These are phyloP conservation scores for Automeris io DNA, from an alignment of 2,888 invertebrate species.

Conservation along the genomic window DNA sequence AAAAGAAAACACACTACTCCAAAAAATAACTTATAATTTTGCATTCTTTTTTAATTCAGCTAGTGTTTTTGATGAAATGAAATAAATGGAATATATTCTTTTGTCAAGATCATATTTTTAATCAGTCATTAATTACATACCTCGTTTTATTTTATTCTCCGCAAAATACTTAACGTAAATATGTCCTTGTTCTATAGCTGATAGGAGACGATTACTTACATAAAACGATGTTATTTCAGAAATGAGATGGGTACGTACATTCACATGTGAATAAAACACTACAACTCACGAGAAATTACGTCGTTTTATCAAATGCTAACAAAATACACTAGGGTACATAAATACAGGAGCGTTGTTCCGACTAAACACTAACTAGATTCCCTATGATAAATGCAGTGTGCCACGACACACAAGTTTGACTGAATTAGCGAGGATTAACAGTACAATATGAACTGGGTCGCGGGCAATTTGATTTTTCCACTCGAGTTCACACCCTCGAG, in stretches of 20 bases:
- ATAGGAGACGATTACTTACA: neutral
- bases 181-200: too few relatives aligned
- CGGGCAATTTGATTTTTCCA: constrained; percentile 36
- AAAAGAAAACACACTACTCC: too few relatives aligned
- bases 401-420: constrained; percentile 30
- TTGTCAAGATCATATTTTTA: too few relatives aligned
- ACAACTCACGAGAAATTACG: neutral
- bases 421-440: constrained; percentile 47
- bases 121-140: too few relatives aligned
- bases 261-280: constrained; percentile 4
- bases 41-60: too few relatives aligned
- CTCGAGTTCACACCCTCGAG: constrained; percentile 1
- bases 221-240: neutral
- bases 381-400: constrained; percentile 30
- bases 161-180: too few relatives aligned
- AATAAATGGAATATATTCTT: too few relatives aligned
- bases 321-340: neutral
- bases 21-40: too few relatives aligned
- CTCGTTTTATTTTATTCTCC: too few relatives aligned
- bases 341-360: constrained; percentile 18
- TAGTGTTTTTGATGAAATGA: too few relatives aligned
- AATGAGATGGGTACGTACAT: neutral
- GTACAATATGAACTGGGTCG: constrained; percentile 49
- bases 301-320: neutral
- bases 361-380: constrained; percentile 29